A percentile compares a stretch with the other conserved stretches of the same genome.
phyloP scores from a whole-genome alignment of 2,797 vertebrate species.

The Oryzias dopingdopingensis region DNA sequence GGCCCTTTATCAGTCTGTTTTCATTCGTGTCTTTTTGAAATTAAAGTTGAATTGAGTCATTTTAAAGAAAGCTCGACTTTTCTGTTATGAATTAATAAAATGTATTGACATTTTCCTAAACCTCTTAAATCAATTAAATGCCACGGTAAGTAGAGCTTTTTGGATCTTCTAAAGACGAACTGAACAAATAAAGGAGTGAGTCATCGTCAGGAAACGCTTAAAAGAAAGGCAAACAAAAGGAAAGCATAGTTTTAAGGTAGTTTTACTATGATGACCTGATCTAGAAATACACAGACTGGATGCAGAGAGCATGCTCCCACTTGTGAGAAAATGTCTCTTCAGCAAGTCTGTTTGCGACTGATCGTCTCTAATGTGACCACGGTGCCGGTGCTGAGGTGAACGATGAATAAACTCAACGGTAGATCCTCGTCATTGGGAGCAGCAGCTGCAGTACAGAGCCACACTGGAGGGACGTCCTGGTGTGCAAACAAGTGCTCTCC shows the following conservation, averaged over 20 bases:
- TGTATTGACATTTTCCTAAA: too few relatives aligned
- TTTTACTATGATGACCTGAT: not conserved
- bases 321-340: constrained; percentile 10
- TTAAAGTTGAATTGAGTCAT: too few relatives aligned
- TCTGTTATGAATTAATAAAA: too few relatives aligned
- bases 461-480: constrained; percentile 46
- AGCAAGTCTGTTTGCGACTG: constrained; percentile 30
- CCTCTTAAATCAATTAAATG: too few relatives aligned
- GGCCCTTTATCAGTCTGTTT: too few relatives aligned
- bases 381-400: constrained; percentile 34
- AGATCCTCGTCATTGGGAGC: constrained; percentile 52
- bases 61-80: too few relatives aligned
- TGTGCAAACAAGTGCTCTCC: constrained; percentile 42
- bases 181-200: too few relatives aligned
- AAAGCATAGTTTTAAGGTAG: not conserved
- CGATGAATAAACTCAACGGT: constrained; percentile 9
- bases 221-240: not conserved
- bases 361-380: constrained; percentile 50
- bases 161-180: too few relatives aligned
- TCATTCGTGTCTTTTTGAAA: too few relatives aligned
- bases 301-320: constrained; percentile 7
- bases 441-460: constrained; percentile 54
- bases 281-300: constrained; percentile 9
- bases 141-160: too few relatives aligned
- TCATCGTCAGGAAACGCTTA: too few relatives aligned